Percentiles rank a stretch among this genome's conserved stretches.
Conservation (phyloP, 2,888 invertebrate species). For the Electrophaes corylata region DNA sequence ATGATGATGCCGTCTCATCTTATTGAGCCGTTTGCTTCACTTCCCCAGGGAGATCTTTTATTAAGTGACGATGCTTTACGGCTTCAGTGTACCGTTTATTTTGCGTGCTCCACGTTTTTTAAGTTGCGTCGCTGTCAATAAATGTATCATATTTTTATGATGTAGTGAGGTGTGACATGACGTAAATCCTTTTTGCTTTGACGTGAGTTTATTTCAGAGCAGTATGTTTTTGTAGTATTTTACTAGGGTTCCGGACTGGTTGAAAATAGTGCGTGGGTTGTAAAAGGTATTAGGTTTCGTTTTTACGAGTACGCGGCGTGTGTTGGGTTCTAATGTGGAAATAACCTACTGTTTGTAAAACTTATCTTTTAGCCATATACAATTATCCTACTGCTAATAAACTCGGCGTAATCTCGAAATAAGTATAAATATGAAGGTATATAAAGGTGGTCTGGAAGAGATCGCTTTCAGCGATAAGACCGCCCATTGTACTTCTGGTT, state of each 20-base stretch:
- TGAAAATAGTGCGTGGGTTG: slow-evolving; percentile 6
- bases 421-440: no score
- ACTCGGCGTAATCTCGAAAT: no score
- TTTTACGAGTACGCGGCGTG: slow-evolving; percentile 1
- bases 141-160: slow-evolving; percentile 41
- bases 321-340: neutral
- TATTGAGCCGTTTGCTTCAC: slow-evolving; percentile 76
- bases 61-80: slow-evolving; percentile 73
- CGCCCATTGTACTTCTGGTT: no score
- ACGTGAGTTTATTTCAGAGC: slow-evolving; percentile 17
- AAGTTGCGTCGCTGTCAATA: slow-evolving; percentile 45
- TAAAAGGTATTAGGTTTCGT: slow-evolving; percentile 10
- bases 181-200: slow-evolving; percentile 31
- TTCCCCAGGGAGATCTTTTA: slow-evolving; percentile 72
- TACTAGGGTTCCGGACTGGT: slow-evolving; percentile 2
- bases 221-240: slow-evolving; percentile 19
- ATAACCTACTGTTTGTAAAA: neutral
- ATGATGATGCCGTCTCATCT: slow-evolving; percentile 75
- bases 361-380: neutral
- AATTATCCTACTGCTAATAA: neutral
- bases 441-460: no score
- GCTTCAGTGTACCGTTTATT: slow-evolving; percentile 55
- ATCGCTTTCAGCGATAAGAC: no score
- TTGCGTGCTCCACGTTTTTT: slow-evolving; percentile 44
- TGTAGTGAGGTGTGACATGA: slow-evolving; percentile 32